A percentile compares a stretch with the other conserved stretches of the same genome.
These are phyloP conservation scores for Pseudotriccus pelzelni DNA, from an alignment of 2,797 vertebrate genomes.

Conservation along the genomic window DNA sequence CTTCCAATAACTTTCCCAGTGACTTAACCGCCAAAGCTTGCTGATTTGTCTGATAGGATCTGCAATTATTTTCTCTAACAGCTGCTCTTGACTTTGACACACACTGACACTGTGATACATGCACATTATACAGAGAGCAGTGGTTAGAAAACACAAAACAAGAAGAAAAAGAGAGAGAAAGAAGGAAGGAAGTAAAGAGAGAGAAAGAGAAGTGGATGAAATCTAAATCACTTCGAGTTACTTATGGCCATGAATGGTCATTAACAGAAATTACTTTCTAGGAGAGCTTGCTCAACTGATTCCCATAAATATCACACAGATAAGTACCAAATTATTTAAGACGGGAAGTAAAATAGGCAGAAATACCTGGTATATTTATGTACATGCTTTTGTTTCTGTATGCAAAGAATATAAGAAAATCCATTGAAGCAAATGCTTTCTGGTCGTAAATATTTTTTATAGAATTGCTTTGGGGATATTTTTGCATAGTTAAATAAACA, in stretches of 20 bases:
- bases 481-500: neutral
- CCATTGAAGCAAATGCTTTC: neutral
- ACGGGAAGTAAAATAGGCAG: neutral
- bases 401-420: neutral
- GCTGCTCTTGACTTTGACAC: conserved; percentile 44
- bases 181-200: neutral
- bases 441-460: neutral
- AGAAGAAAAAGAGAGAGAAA: neutral
- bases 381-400: neutral
- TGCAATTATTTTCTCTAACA: conserved; percentile 56
- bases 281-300: neutral
- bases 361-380: neutral
- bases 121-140: neutral
- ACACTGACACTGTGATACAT: conserved; percentile 6
- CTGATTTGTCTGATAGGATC: conserved; percentile 55
- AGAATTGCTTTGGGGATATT: neutral
- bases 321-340: neutral
- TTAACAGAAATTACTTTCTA: conserved; percentile 7
- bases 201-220: neutral
- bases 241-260: neutral
- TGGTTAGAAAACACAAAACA: neutral
- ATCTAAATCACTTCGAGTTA: neutral
- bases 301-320: neutral
- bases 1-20: conserved; percentile 45
- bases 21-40: conserved; percentile 34